Percentiles rank a stretch among this genome's conserved stretches.
phyloP scores from a whole-genome alignment of 2,113 vertebrate species.

The Junco hyemalis region DNA sequence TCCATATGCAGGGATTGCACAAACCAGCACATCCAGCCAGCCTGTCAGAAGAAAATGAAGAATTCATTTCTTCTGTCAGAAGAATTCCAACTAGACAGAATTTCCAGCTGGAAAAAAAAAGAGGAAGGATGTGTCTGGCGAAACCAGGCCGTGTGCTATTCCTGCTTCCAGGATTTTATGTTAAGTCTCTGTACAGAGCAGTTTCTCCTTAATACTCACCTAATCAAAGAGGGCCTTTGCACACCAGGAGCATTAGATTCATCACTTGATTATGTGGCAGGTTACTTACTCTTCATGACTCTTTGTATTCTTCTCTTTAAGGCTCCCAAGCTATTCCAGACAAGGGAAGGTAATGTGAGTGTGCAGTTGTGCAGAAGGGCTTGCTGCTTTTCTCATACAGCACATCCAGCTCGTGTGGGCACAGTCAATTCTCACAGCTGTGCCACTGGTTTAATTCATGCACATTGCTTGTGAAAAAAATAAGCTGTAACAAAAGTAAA shows the following conservation, averaged over 20 bases:
- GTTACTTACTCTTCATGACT: neutral
- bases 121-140: slow-evolving; percentile 12
- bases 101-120: slow-evolving; percentile 49
- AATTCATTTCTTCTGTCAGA: too few relatives aligned
- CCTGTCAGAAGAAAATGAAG: neutral
- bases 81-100: slow-evolving; percentile 33
- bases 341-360: neutral
- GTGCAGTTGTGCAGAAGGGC: fast-evolving
- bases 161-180: neutral
- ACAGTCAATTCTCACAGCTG: neutral
- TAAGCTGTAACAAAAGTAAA: neutral
- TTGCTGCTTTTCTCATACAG: neutral
- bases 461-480: neutral
- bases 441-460: neutral
- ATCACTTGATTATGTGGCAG: neutral
- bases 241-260: neutral
- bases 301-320: neutral
- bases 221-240: neutral
- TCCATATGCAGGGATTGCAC: neutral
- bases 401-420: neutral
- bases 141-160: neutral
- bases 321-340: neutral
- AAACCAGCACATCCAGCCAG: neutral
- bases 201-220: neutral
- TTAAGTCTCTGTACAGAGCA: neutral